Base-by-base conservation (phyloP, 2,113 vertebrate genomes). In the Phycodurus eques region DNA sequence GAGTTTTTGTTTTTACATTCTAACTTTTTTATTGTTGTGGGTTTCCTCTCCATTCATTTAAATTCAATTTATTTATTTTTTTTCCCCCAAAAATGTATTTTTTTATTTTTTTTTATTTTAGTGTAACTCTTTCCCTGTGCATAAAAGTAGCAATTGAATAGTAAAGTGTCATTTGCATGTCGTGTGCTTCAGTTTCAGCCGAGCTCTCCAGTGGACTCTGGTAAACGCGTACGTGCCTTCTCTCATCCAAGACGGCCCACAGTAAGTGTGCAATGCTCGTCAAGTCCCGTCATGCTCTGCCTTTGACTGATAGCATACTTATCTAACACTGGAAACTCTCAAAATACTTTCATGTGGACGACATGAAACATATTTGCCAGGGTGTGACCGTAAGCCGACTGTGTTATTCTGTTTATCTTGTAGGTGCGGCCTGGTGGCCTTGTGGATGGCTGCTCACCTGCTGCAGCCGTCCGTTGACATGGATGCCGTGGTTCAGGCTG, bases 211-310 rank as follows among this genome's bases (percentile, higher is more conserved):
- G 69, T 97, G 96, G 96, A 84, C 94, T 43, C 92, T 97, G 54
- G 93, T 93, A 69, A 95, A 95, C 88, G 88, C 87, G 0, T 94
- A 94, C 4, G 89, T 96, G 76, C 95, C 95, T 6, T 97, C 95
- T 1, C 86, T 95, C 72, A 96, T 97, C 85, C 96, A 97, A 79
- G 93, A 97, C 74, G 96, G 95, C 14, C 96, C 96, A 65, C 95
- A 96, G 96, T 97, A 87, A 83, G 95, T 95, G 20, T 43, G 9
- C 17, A 56, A 47, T 27, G 27, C 5, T 63, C 49, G 51, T 65
- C 46, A 27, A n/a, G 12, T 10, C 13, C 70, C 43, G 66, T 27
- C n/a, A 27, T n/a, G 8, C 35, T 56, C 14, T 54, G 20, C 8
- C 9, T 54, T 64, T 74, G 0, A 17, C 20, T 17, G 27, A 59